Evolutionary conservation across 1,140 invertebrate genomes (phyloP), one percentile per base, ranked within the genome.

Genomic region (Neotoxoptera formosana): DNA sequence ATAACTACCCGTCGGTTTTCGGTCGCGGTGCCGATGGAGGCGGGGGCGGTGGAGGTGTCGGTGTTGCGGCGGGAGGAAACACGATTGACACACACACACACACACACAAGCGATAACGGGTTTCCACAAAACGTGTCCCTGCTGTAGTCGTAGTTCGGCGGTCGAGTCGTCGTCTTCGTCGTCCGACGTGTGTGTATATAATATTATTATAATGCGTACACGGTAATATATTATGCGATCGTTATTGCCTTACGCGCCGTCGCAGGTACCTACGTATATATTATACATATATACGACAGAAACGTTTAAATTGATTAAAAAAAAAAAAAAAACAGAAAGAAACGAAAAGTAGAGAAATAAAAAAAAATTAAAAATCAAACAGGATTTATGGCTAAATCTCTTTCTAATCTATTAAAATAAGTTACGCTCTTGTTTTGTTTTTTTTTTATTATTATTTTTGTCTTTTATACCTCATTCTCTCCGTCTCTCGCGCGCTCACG

Each of bases 291-390:
- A 92, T 76, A n/a, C 91, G 91, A 56, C 91, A 56, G 81, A 93
- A 93, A 93, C 91, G 91, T 93, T 93, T 53, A 93, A 93, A 93
- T 93, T 93, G 91, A 93, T 93, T 93, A 84, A 93, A 93, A 93
- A 86, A 92, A 53, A 92, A 81, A 48, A 36, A 93, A 41, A 86
- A 41, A 56, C 30, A 67, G 60, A 91, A 91, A 91, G 23, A 51
- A 81, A 81, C 51, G 47, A 91, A 45, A 86, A 23, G 53, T 36
- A 93, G 25, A 86, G 81, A 93, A 56, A 93, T 17, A 81, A 51
- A 56, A 25, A 84, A 34, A 81, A 83, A 81, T n/a, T 30, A 91
- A 47, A 83, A 47, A 83, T 25, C 45, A 67, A 93, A 93, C 81
- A 93, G 91, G 91, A 93, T 93, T 93, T 93, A 93, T 56, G 81